Evolutionary conservation across 1,140 invertebrate genomes (phyloP), one percentile per base, ranked within the genome.

Genomic region (Drosophila gunungcola): DNA sequence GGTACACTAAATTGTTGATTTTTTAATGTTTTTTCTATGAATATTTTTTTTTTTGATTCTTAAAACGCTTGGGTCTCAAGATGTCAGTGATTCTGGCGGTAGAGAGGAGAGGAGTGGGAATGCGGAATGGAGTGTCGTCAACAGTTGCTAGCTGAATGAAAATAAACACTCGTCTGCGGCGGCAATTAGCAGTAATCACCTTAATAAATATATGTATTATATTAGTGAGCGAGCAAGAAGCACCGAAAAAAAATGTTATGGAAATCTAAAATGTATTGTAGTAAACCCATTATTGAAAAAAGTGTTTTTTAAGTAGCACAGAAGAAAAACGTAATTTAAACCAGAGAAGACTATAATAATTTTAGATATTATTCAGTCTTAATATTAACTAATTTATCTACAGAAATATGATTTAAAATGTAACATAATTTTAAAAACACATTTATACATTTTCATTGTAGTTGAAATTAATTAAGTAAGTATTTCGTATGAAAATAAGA

Each of bases 171-270:
- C 45, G 60, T 52, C 32, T 43, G 39, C 43, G 61, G 27, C 61
- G 25, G 9, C 51, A 70, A 70, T 70, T 70, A 70, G 41, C 63
- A 48, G 5, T 46, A 36, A 48, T 55, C 34, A 51, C 13, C 45
- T 25, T 55, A 68, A 27, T 67, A 53, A 39, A 55, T 55, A 69
- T 38, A 53, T 21, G 6, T 32, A 27, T 39, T 27, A 27, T 21
- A 68, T 46, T 2, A 46, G 42, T 41, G 27, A 21, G 25, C 16
- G 7, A 21, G 29, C 29, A 4, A 27, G 6, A 34, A 0, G 3
- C 10, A 46, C 39, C 6, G 2, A 11, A 13, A 43, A 43, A 49
- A 32, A 21, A 1, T 21, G 0, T 21, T 21, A 21, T 21, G 16
- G 16, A 21, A 21, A 21, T 21, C 16, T 1, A 21, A 21, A 21